phyloP scores from a whole-genome alignment of 1,140 invertebrate genomes.

The Palaemon carinicauda region DNA sequence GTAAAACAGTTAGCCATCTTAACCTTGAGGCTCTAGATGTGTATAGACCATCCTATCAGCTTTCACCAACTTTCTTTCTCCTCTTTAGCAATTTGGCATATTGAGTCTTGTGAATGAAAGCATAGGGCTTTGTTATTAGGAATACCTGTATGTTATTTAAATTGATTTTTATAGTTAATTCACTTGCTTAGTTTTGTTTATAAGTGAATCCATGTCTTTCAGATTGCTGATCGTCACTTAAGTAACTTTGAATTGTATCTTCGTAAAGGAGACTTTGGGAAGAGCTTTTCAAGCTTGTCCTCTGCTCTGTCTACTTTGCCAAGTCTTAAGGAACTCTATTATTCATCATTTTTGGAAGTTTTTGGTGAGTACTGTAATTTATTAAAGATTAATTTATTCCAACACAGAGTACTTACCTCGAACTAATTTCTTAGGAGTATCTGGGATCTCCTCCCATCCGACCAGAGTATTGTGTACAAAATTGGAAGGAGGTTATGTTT shows the following conservation, averaged over 20 bases:
- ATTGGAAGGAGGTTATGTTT: too few relatives aligned
- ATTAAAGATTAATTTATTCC: too few relatives aligned
- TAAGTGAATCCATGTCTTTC: neutral
- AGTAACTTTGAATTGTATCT: slow-evolving; percentile 14
- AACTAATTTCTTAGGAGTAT: too few relatives aligned
- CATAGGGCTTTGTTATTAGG: neutral
- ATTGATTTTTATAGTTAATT: neutral
- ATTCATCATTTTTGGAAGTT: slow-evolving; percentile 24
- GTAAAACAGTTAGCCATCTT: too few relatives aligned
- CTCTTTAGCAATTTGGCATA: too few relatives aligned
- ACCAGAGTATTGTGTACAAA: too few relatives aligned
- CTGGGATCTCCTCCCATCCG: too few relatives aligned
- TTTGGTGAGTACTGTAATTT: slow-evolving; percentile 28
- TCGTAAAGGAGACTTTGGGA: slow-evolving; percentile 11
- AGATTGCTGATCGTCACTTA: slow-evolving; percentile 25
- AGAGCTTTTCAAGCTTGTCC: slow-evolving; percentile 41
- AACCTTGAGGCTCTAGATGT: too few relatives aligned
- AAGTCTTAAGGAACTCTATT: slow-evolving; percentile 22
- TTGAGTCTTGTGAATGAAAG: neutral
- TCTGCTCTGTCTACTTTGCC: slow-evolving; percentile 21
- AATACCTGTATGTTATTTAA: neutral
- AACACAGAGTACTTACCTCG: too few relatives aligned
- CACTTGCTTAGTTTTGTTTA: neutral
- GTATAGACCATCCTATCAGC: too few relatives aligned
- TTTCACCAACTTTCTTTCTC: too few relatives aligned